phyloP scores from a whole-genome alignment of 2,888 invertebrate species.

The Isoperla grammatica region DNA sequence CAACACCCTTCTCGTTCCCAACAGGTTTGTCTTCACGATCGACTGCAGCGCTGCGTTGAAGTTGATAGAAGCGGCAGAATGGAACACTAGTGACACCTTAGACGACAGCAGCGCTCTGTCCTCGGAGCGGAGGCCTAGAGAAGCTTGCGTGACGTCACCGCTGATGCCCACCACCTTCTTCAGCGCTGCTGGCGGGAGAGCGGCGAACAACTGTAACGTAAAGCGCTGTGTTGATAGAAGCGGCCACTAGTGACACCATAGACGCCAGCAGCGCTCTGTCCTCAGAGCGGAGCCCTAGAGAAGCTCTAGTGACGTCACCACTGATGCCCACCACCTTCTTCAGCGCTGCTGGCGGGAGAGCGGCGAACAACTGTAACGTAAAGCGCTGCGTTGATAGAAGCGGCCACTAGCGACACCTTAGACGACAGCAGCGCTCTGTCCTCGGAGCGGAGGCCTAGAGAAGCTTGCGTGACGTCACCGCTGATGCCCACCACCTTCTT shows the following conservation, averaged over 20 bases:
- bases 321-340: constrained; percentile 57
- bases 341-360: constrained; percentile 46
- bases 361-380: constrained; percentile 13
- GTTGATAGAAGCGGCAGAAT: constrained; percentile 56
- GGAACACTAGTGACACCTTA: constrained; percentile 46
- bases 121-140: constrained; percentile 50
- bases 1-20: constrained; percentile 52
- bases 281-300: constrained; percentile 50
- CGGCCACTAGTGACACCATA: constrained; percentile 47
- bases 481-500: constrained; percentile 57
- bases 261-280: constrained; percentile 44
- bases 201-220: constrained; percentile 14
- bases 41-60: constrained; percentile 54
- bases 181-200: constrained; percentile 46
- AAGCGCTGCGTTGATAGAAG: constrained; percentile 54
- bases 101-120: constrained; percentile 44
- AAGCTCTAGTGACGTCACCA: constrained; percentile 56
- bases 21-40: constrained; percentile 56
- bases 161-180: constrained; percentile 59
- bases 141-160: constrained; percentile 56
- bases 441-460: constrained; percentile 50
- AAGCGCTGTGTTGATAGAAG: constrained; percentile 54
- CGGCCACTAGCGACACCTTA: constrained; percentile 47
- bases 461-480: constrained; percentile 56
- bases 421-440: constrained; percentile 44